A percentile compares a stretch with the other conserved stretches of the same genome.
phyloP scores from a whole-genome alignment of 92 coral and sea anemone species.

The Actinostola sp. region DNA sequence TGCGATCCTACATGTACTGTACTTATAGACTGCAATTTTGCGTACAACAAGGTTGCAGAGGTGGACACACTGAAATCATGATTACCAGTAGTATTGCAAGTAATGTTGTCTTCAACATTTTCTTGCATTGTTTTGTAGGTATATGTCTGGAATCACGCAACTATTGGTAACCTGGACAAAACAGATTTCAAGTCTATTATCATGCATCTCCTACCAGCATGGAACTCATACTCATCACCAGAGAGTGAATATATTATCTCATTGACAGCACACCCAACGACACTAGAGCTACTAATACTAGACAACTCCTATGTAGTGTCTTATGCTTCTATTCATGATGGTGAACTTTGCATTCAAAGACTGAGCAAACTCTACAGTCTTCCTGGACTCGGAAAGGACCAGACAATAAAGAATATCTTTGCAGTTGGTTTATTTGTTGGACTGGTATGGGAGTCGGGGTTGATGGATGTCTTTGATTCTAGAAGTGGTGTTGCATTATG shows the following conservation, averaged over 20 bases:
- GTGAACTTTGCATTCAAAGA: constrained; percentile 39
- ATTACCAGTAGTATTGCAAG: too few species aligned
- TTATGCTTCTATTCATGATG: constrained; percentile 60
- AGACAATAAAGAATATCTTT: constrained; percentile 41
- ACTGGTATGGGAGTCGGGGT: constrained; percentile 60
- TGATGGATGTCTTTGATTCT: constrained; percentile 60
- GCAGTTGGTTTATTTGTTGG: constrained; percentile 69
- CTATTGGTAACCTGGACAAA: constrained; percentile 56
- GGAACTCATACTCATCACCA: constrained; percentile 39
- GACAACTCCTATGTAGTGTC: constrained; percentile 42
- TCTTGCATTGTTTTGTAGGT: constrained; percentile 47
- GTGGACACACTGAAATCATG: too few species aligned
- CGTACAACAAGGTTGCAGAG: too few species aligned
- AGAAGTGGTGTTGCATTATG: constrained; percentile 74
- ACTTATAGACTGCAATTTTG: too few species aligned
- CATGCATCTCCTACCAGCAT: constrained; percentile 69
- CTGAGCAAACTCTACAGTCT: constrained; percentile 52
- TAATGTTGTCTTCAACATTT: too few species aligned
- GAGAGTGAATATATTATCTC: constrained; percentile 27
- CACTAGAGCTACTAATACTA: constrained; percentile 71
- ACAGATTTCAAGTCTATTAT: constrained; percentile 82
- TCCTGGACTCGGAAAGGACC: constrained; percentile 3
- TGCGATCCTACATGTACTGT: too few species aligned
- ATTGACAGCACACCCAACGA: constrained; percentile 71
- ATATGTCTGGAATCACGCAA: constrained; percentile 67